Evolutionary conservation across 2,113 vertebrate genomes (phyloP).

Genomic region (Actenoides hombroni): DNA sequence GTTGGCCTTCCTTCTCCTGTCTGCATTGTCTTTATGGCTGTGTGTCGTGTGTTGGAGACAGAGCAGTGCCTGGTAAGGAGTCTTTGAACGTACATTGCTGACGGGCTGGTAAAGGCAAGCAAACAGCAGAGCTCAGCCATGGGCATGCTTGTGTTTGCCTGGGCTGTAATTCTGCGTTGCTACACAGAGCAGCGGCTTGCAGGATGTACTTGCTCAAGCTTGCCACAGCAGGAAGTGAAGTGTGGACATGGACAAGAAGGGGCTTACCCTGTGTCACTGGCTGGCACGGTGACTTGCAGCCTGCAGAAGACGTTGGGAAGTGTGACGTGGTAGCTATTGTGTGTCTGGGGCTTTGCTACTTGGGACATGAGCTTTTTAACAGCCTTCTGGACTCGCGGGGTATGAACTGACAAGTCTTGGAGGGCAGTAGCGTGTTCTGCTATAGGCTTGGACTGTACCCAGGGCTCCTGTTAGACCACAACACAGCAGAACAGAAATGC

Average conservation of each 20-base stretch:
- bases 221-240: background rate
- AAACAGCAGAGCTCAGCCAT: rapidly evolving
- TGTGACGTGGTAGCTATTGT: no score
- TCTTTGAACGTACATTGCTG: background rate
- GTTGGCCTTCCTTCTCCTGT: background rate
- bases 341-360: background rate
- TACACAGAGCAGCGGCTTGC: background rate
- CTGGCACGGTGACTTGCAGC: background rate
- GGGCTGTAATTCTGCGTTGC: background rate
- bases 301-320: background rate
- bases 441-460: background rate
- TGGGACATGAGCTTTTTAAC: background rate
- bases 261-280: background rate
- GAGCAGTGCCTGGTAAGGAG: background rate
- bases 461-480: background rate
- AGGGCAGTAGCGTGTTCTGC: background rate
- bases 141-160: background rate
- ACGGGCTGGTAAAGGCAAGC: background rate
- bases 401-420: background rate
- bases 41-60: background rate
- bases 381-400: background rate
- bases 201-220: background rate
- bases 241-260: background rate
- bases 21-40: background rate
- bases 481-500: background rate